Percentiles rank a stretch among this genome's conserved stretches.
Evolutionary conservation across 2,888 invertebrate genomes (phyloP).

Genomic region (Chymomyza caudatula): DNA sequence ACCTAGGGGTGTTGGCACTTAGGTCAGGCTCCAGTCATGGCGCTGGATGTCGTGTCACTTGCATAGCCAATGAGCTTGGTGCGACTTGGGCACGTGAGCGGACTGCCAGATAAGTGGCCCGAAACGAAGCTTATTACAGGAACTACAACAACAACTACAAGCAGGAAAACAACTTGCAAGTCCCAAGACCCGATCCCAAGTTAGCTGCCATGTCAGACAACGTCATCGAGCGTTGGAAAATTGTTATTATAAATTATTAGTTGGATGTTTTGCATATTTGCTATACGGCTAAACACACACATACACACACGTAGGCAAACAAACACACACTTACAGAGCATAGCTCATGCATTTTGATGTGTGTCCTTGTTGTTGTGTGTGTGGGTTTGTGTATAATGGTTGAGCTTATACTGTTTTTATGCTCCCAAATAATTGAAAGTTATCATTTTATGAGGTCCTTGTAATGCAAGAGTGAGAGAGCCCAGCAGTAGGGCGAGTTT

Average conservation of each 20-base stretch:
- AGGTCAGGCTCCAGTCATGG: slow-evolving; percentile 21
- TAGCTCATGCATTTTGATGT: background rate
- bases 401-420: background rate
- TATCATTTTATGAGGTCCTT: background rate
- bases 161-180: background rate
- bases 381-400: background rate
- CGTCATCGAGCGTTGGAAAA: background rate
- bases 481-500: no score
- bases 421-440: background rate
- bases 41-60: background rate
- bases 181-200: background rate
- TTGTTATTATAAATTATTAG: slow-evolving; percentile 9
- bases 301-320: background rate
- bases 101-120: slow-evolving; percentile 26
- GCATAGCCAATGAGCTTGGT: background rate
- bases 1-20: background rate
- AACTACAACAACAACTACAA: background rate
- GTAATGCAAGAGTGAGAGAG: background rate
- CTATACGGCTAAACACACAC: background rate
- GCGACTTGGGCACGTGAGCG: slow-evolving; percentile 30
- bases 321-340: background rate
- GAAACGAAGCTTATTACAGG: background rate
- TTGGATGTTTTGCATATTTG: slow-evolving; percentile 7
- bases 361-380: no score
- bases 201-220: background rate